Base-by-base conservation (phyloP, 2,888 invertebrate species). In the Ceramica pisi region DNA sequence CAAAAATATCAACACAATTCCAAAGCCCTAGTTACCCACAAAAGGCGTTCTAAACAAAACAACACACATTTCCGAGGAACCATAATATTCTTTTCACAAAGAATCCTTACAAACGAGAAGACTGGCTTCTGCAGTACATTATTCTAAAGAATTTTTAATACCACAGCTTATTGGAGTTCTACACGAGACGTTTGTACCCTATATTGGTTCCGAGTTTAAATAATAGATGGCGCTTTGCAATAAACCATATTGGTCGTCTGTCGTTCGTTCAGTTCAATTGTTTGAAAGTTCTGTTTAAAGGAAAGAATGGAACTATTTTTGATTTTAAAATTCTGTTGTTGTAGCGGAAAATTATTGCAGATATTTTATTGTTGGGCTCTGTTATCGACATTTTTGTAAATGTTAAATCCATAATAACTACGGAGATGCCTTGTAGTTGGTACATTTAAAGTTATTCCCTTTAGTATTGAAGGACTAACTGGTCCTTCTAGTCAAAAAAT, bases 151-250 rank as follows among this genome's bases (percentile, higher is more conserved):
- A 89, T 89, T 87, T 89, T 89, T 88, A 89, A 89, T 89, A 89
- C 83, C 80, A 60, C 73, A 79, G 75, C 80, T 78, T 85, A 86
- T 85, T 85, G 84, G 65, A 85, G 71, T 74, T 69, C 57, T 78
- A 74, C 85, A 85, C 75, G 79, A 68, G 81, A 85, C 66, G 71
- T 67, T 71, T 77, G 78, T 75, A 71, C 70, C 51, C 48, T 81
- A 84, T 90, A 90, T 90, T 88, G 87, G 86, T 87, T 86, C 86
- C 79, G 69, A 67, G 76, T 80, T 83, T 86, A 87, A 88, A 91
- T 89, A 91, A 89, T 86, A 90, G 89, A 90, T 89, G 89, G 89
- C 88, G 86, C 63, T 88, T 76, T 82, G 83, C 77, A 83, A 89
- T 86, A 87, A 78, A 82, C 84, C 80, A 84, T 86, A 85, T 87